These are phyloP conservation scores for Calyptomena viridis DNA, from an alignment of 2,113 vertebrate species.

Conservation along the genomic window DNA sequence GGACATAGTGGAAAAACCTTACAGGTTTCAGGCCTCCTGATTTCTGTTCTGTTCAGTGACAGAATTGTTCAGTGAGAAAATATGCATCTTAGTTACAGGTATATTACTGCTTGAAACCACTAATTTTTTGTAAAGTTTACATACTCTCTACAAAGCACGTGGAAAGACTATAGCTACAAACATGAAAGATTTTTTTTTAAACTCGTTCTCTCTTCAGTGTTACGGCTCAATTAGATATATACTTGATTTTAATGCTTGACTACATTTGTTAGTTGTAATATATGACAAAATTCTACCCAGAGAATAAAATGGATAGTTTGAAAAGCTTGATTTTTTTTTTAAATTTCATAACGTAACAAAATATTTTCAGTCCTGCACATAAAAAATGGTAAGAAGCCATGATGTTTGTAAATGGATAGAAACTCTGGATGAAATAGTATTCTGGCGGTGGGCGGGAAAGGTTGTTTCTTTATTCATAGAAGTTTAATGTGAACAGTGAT, in stretches of 20 bases:
- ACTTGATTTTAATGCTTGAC: background rate
- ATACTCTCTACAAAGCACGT: background rate
- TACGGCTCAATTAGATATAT: background rate
- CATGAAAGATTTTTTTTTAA: background rate
- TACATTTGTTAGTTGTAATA: background rate
- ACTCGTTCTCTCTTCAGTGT: background rate
- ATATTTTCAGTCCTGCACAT: background rate
- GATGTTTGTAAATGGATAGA: accelerated
- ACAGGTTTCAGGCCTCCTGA: background rate
- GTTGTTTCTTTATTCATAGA: background rate
- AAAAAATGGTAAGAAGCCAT: background rate
- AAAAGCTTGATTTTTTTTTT: background rate
- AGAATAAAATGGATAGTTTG: background rate
- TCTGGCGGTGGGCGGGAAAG: background rate
- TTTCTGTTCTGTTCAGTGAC: background rate
- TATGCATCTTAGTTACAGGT: background rate
- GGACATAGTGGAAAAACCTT: background rate
- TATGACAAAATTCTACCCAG: background rate
- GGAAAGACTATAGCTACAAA: background rate
- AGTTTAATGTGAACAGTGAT: background rate
- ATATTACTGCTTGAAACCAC: background rate
- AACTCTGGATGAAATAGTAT: background rate
- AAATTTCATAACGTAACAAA: background rate
- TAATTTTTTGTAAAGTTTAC: background rate
- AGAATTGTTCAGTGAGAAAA: background rate